Evolutionary conservation across 2,888 invertebrate species (phyloP), one percentile per base, ranked within the genome.

Genomic region (Agriotes lineatus): DNA sequence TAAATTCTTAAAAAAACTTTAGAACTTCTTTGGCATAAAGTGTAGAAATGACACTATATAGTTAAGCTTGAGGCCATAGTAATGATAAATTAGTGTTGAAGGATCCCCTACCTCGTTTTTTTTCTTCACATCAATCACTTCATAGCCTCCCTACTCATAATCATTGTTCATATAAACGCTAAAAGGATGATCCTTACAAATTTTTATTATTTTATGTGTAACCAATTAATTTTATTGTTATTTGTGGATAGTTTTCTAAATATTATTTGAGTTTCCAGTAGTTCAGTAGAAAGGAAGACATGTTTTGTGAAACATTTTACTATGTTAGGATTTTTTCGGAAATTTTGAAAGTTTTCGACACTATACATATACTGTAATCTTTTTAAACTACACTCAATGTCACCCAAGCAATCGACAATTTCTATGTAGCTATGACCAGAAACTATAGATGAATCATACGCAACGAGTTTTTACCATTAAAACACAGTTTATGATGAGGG

Each of bases 401-500:
- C 44, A 37, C 60, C 30, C 14, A 61, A 61, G 22, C 50, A 19
- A 2, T n/a, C 0, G n/a, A 42, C 58, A 25, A 42, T 42, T 5
- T 42, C 25, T 4, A 58, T 9, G 10, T n/a, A 58, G 7, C 25
- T 58, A 4, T 58, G 58, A 0, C 58, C 58, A 5, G 25, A n/a
- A 9, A 5, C 7, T 12, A 58, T 35, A 45, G 71, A 67, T 42
- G 61, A 64, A 37, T 56, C 44, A 14, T 71, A 44, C n/a, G 22
- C 14, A 1, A 60, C n/a, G 7, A 48, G 7, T 4, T 65, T 64
- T 70, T 30, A 74, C 48, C 59, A 76, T 69, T 37, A 76, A 59
- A 19, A 68, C 61, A 9, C 72, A 50, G 65, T 74, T 76, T 7
- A 75, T 73, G 57, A 73, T 74, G 0, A 68, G 48, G 37, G 73